These are phyloP conservation scores for Poeciliopsis infans DNA, from an alignment of 2,797 vertebrate species.

Conservation along the genomic window DNA sequence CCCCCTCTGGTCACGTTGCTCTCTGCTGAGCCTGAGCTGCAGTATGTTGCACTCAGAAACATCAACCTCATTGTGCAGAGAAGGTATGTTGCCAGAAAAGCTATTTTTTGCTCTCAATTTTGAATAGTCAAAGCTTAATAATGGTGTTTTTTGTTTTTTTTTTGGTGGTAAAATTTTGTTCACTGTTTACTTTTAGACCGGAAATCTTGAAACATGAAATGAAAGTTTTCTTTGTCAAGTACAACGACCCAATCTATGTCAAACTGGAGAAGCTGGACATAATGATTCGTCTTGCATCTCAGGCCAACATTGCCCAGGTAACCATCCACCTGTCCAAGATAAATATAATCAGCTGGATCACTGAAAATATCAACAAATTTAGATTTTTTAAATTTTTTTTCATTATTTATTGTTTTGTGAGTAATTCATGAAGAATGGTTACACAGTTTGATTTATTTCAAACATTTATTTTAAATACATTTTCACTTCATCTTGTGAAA, in stretches of 20 bases:
- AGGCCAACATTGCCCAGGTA: constrained; percentile 98
- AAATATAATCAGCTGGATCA: not conserved
- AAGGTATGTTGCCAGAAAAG: constrained; percentile 79
- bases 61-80: constrained; percentile 99
- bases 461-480: not conserved
- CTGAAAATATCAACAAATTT: not conserved
- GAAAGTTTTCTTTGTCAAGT: constrained; percentile 99
- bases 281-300: constrained; percentile 98
- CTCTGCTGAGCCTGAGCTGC: constrained; percentile 94
- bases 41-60: constrained; percentile 97
- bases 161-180: constrained; percentile 5
- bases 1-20: constrained; percentile 94
- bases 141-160: not conserved
- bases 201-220: constrained; percentile 98
- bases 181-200: constrained; percentile 77
- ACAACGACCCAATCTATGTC: constrained; percentile 98
- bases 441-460: not conserved
- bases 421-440: not conserved
- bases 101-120: not conserved
- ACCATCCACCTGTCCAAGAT: not conserved
- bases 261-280: constrained; percentile 98
- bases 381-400: not conserved
- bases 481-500: not conserved
- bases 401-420: not conserved
- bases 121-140: not conserved